Evolutionary conservation across 1,140 invertebrate species (phyloP).

Genomic region (Ceratitis capitata): DNA sequence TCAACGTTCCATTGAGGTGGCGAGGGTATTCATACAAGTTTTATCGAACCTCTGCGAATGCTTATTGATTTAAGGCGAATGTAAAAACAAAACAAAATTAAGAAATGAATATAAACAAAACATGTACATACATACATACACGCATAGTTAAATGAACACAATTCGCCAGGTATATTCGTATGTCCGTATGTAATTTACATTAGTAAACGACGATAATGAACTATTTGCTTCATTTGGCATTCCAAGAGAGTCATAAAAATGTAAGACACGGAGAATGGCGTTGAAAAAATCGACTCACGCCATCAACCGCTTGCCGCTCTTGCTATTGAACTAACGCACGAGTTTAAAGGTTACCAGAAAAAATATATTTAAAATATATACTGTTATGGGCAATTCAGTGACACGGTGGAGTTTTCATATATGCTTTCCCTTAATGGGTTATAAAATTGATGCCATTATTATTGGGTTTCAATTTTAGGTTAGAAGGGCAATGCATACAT

Average conservation of each 20-base stretch:
- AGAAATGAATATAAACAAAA: slow-evolving; percentile 13
- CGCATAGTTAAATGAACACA: too few species aligned
- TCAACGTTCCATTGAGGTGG: not conserved
- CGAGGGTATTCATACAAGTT: not conserved
- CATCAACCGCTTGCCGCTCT: too few species aligned
- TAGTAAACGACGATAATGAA: slow-evolving; percentile 28
- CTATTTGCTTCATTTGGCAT: not conserved
- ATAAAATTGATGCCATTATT: too few species aligned
- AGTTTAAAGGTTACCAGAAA: not conserved
- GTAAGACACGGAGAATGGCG: not conserved
- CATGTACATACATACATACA: not conserved
- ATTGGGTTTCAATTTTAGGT: too few species aligned
- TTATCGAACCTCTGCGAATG: not conserved
- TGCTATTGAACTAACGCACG: not conserved
- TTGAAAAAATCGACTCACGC: not conserved
- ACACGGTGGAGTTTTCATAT: too few species aligned
- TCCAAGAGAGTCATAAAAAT: not conserved
- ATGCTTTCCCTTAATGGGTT: too few species aligned
- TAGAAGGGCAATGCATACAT: too few species aligned
- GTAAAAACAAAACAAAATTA: slow-evolving; percentile 1
- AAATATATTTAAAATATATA: not conserved
- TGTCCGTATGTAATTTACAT: too few species aligned
- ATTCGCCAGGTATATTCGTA: too few species aligned
- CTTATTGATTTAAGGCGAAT: not conserved
- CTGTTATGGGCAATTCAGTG: too few species aligned